Conservation (phyloP, 2,888 invertebrate genomes). For the Drosophila tanythrix region DNA sequence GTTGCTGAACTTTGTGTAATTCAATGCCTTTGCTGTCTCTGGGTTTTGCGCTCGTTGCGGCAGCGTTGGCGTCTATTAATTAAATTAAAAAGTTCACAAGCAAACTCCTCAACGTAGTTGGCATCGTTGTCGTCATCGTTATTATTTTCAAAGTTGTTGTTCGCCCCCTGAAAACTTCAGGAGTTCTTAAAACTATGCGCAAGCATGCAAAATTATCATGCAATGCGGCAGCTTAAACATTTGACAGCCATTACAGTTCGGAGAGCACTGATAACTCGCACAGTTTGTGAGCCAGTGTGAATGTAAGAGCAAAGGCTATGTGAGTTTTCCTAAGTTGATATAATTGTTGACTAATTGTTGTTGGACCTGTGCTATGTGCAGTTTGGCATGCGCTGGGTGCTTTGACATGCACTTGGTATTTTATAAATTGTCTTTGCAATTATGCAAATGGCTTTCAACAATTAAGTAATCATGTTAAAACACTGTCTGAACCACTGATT, state of each 20-base stretch:
- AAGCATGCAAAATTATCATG: conserved; percentile 64
- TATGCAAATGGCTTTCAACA: conserved; percentile 69
- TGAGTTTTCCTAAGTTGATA: background rate
- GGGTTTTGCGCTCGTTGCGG: conserved; percentile 48
- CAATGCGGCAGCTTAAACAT: conserved; percentile 42
- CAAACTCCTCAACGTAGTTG: conserved; percentile 32
- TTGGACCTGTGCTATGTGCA: background rate
- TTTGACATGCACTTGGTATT: conserved; percentile 5
- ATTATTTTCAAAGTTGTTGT: conserved; percentile 9
- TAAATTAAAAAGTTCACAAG: conserved; percentile 77
- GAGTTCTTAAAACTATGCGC: conserved; percentile 63
- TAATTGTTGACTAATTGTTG: background rate
- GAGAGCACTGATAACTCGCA: background rate
- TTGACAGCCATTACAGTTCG: conserved; percentile 46
- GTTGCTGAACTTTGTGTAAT: conserved; percentile 60
- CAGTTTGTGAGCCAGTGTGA: conserved; percentile 5
- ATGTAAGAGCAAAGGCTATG: background rate
- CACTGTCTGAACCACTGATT: conserved; percentile 62
- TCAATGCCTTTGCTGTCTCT: conserved; percentile 55
- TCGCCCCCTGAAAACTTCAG: conserved; percentile 22
- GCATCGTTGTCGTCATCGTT: conserved; percentile 10
- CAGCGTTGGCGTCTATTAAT: conserved; percentile 72
- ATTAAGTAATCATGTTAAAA: conserved; percentile 44
- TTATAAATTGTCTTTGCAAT: conserved; percentile 27
- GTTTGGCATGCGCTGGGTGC: background rate